Evolutionary conservation across 2,113 vertebrate species (phyloP), one percentile per base, ranked within the genome.

Genomic region (Rhinogobius similis): DNA sequence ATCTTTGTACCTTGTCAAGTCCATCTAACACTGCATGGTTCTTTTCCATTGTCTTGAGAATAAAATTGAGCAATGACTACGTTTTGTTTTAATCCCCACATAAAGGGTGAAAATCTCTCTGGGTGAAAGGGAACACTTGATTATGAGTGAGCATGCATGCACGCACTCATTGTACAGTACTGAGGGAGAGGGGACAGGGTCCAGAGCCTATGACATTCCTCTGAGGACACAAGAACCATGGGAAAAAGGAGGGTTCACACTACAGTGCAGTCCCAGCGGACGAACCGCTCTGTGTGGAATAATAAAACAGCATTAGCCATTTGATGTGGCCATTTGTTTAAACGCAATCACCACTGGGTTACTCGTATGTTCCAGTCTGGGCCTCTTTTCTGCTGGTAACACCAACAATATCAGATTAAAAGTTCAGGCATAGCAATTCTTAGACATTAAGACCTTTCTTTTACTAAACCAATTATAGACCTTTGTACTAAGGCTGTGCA

Each of bases 181-280:
- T 78, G 79, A 26, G 4, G 80, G 86, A 81, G 63, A 62, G 11
- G 67, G 81, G 73, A 61, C 56, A 0, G 64, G 66, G 73, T 75
- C 82, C 77, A 72, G 59, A 82, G 73, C 68, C 67, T 82, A 78
- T 67, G 32, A 69, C 75, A 88, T 88, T 90, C 84, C 84, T 70
- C 68, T 43, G 50, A 63, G 81, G 58, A 82, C 76, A 75, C 52
- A 26, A 55, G 56, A 84, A 70, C 65, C 68, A 67, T 21, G 70
- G 77, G 76, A 72, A 75, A 73, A 77, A 59, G 14, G 20, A 27
- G 65, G 41, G 62, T 76, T 70, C 41, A 75, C 44, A 65, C 59
- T 77, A 78, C 72, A 84, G 78, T 79, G 81, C 58, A 88, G 79
- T 75, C 72, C 76, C 77, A 81, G 52, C 44, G 56, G 77, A 84